A percentile compares a stretch with the other conserved stretches of the same genome.
Evolutionary conservation across 2,888 invertebrate species (phyloP).

Genomic region (Seladonia tumulorum): DNA sequence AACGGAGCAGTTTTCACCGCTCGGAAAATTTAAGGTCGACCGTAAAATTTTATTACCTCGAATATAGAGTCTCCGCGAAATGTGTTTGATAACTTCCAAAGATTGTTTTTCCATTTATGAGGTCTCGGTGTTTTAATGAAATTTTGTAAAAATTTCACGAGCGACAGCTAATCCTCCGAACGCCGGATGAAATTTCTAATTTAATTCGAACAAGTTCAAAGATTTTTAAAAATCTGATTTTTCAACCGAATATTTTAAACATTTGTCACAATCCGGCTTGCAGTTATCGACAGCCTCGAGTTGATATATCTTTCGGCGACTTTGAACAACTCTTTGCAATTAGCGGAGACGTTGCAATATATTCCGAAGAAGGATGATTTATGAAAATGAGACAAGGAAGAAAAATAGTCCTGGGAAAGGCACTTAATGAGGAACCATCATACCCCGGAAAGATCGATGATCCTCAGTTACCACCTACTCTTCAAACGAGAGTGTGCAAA

Average conservation of each 20-base stretch:
- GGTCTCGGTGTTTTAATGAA: not conserved
- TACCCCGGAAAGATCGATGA: not conserved
- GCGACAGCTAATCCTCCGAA: not conserved
- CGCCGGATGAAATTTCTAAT: not conserved
- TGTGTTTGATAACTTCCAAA: not conserved
- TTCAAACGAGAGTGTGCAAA: not conserved
- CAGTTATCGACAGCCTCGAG: no score
- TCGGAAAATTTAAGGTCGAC: slow-evolving; percentile 28
- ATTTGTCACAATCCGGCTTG: no score
- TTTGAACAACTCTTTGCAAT: not conserved
- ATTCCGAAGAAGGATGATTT: not conserved
- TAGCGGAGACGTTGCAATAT: not conserved
- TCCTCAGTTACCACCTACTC: not conserved
- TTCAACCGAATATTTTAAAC: no score
- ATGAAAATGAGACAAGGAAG: slow-evolving; percentile 1
- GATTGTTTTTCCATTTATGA: slow-evolving; percentile 22
- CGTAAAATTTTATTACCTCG: slow-evolving; percentile 37
- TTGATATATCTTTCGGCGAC: no score
- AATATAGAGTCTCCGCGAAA: not conserved
- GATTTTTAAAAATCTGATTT: not conserved
- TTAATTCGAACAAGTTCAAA: not conserved
- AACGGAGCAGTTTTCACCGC: slow-evolving; percentile 25
- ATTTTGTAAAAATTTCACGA: not conserved
- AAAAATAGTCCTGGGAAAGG: not conserved
- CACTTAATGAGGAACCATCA: not conserved